Evolutionary conservation across 2,888 invertebrate species (phyloP).

Genomic region (Pomacea canaliculata): DNA sequence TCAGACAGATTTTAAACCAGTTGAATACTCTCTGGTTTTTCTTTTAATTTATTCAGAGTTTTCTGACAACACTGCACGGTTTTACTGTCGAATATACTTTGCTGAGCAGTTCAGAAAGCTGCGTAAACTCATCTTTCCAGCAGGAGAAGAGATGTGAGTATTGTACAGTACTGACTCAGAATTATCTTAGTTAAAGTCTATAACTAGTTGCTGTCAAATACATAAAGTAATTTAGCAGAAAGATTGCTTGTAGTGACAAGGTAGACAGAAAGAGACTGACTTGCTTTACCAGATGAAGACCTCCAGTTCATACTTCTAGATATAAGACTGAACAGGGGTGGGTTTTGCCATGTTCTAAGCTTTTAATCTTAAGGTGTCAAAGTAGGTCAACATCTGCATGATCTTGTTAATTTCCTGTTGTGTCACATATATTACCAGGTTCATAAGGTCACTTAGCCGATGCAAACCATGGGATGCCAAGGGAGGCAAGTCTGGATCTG

Average conservation of each 20-base stretch:
- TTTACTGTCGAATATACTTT: conserved; percentile 88
- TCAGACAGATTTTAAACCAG: too few relatives aligned
- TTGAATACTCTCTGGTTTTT: too few relatives aligned
- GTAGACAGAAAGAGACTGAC: background rate
- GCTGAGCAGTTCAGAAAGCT: conserved; percentile 91
- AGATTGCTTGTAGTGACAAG: background rate
- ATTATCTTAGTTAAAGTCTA: too few relatives aligned
- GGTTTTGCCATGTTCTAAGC: too few relatives aligned
- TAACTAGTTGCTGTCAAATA: too few relatives aligned
- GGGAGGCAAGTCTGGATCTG: conserved; percentile 97
- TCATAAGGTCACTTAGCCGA: conserved; percentile 65
- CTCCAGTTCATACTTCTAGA: too few relatives aligned
- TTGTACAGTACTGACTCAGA: too few relatives aligned
- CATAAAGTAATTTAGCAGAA: too few relatives aligned
- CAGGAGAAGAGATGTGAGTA: conserved; percentile 77
- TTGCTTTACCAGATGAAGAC: background rate
- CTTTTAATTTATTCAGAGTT: conserved; percentile 54
- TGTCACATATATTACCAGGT: conserved; percentile 48
- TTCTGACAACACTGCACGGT: conserved; percentile 75
- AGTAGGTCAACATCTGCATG: background rate
- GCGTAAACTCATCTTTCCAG: conserved; percentile 76
- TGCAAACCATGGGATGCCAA: conserved; percentile 76
- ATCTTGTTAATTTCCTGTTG: background rate
- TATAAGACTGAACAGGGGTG: too few relatives aligned
- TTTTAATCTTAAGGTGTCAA: too few relatives aligned